These are phyloP conservation scores for Parasteatoda lunata DNA, from an alignment of 2,888 invertebrate species.

Conservation along the genomic window DNA sequence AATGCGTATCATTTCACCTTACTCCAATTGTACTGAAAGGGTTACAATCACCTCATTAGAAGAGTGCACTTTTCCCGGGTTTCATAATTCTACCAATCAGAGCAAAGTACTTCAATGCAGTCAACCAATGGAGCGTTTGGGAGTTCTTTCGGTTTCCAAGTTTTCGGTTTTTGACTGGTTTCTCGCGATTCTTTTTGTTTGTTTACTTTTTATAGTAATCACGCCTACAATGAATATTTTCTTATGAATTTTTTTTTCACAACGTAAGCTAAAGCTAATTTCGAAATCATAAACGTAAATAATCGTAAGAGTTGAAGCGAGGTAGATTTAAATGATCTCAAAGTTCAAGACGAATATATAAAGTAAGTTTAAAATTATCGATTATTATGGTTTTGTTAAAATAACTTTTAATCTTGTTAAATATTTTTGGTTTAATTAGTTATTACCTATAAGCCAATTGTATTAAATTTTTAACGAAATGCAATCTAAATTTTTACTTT, in stretches of 20 bases:
- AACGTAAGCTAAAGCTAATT: too few relatives aligned
- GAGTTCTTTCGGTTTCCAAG: slow-evolving; percentile 17
- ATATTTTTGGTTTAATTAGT: too few relatives aligned
- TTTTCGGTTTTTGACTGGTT: slow-evolving; percentile 42
- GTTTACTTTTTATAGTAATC: slow-evolving; percentile 7
- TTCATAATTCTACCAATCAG: slow-evolving; percentile 21
- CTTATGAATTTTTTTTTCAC: background rate
- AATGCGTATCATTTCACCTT: slow-evolving; percentile 49
- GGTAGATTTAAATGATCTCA: too few relatives aligned
- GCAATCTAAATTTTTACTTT: too few relatives aligned
- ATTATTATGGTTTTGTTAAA: too few relatives aligned
- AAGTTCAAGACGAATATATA: too few relatives aligned
- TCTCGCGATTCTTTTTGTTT: slow-evolving; percentile 1
- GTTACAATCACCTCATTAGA: slow-evolving; percentile 22
- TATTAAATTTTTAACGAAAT: too few relatives aligned
- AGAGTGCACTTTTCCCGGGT: slow-evolving; percentile 30
- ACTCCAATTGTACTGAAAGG: slow-evolving; percentile 39
- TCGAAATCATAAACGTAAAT: too few relatives aligned
- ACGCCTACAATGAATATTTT: slow-evolving; percentile 31
- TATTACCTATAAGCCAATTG: too few relatives aligned
- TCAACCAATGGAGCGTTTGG: slow-evolving; percentile 27
- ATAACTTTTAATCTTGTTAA: too few relatives aligned
- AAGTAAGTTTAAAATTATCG: too few relatives aligned
- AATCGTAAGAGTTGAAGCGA: too few relatives aligned
- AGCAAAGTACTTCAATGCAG: background rate